Base-by-base conservation (phyloP, 2,797 vertebrate species). In the Synaphobranchus kaupii region DNA sequence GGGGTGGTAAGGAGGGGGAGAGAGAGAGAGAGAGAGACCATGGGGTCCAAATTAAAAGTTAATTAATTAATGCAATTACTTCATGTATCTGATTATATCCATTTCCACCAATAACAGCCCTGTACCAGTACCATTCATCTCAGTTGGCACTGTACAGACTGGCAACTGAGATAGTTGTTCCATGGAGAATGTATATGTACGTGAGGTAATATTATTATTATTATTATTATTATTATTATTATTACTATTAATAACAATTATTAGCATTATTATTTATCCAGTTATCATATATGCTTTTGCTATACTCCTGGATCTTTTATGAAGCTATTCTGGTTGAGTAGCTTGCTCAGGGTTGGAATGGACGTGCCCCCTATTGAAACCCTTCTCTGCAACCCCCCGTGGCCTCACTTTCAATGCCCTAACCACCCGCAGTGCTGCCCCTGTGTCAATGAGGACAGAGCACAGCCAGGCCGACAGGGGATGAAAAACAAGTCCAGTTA, bases 401-500 rank as follows among this genome's bases (percentile, higher is more conserved):
- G n/a, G 31, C 31, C 34, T 76, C 31, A 3, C 31, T 6, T 31
- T 31, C 8, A 44, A 34, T 10, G 3, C 73, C 31, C 12, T 39
- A 0, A 39, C 73, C 73, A 2, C 34, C 15, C 15, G 34, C 73
- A 4, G 15, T 17, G 4, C 73, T 44, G 31, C 34, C 73, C 73
- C 73, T n/a, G 17, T 44, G 73, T 44, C 31, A 47, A 8, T 44
- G 15, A 76, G 31, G 15, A 25, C 5, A 76, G 31, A 76, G 73
- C 73, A 6, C 31, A 44, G 73, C 17, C 31, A 76, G 17, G 3
- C 73, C 15, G 12, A 20, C 68, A 44, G 10, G 50, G 76, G 48
- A 48, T 7, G 76, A n/a, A 80, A 80, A 80, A 13, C 20, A 22
- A 8, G 56, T 84, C 17, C 56, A 60, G 66, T 81, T 89, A 86